Percentiles rank a stretch among this genome's conserved stretches.
These are phyloP conservation scores for Cacatua alba DNA, from an alignment of 2,113 vertebrate genomes.

Conservation along the genomic window DNA sequence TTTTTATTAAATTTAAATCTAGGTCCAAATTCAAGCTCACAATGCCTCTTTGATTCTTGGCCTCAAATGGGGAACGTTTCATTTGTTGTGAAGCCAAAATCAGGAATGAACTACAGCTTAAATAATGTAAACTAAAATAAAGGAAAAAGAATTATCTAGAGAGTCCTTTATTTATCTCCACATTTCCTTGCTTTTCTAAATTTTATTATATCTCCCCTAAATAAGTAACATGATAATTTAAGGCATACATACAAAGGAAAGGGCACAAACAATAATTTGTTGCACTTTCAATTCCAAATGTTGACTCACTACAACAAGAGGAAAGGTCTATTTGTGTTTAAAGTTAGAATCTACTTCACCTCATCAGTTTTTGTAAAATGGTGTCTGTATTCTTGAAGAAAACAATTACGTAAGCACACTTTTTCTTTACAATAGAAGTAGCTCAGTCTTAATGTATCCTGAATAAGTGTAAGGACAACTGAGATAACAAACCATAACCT, in stretches of 20 bases:
- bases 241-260: background rate
- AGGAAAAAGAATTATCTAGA: background rate
- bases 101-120: background rate
- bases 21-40: constrained; percentile 6
- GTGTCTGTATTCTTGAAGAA: background rate
- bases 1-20: background rate
- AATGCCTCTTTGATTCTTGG: background rate
- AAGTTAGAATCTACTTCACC: constrained; percentile 6
- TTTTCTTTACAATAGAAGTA: background rate
- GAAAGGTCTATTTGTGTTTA: background rate
- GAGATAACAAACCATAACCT: constrained; percentile 18
- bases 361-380: constrained; percentile 1
- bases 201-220: background rate
- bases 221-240: constrained; percentile 13
- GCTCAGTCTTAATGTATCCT: background rate
- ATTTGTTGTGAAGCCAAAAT: constrained; percentile 14
- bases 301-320: background rate
- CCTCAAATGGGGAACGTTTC: background rate
- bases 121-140: background rate
- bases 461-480: constrained; percentile 16
- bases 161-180: background rate
- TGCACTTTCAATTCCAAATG: background rate
- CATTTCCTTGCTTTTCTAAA: background rate
- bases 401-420: background rate
- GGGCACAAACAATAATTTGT: background rate